Evolutionary conservation across 2,888 invertebrate genomes (phyloP).

Genomic region (Conistra vaccinii): DNA sequence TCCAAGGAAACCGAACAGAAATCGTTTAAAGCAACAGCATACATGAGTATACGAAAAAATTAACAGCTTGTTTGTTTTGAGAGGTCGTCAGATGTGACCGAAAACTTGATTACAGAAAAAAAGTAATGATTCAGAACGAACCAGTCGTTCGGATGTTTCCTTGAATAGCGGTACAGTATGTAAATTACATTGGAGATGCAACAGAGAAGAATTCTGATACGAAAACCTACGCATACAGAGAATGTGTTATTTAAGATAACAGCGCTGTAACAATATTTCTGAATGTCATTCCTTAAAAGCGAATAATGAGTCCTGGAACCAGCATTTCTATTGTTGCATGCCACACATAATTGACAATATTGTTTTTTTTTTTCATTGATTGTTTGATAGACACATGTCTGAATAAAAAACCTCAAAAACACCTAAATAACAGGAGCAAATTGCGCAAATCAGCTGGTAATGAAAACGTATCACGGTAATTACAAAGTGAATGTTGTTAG

Average conservation of each 20-base stretch:
- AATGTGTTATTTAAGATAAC: slow-evolving; percentile 77
- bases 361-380: slow-evolving; percentile 36
- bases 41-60: slow-evolving; percentile 70
- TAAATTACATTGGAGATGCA: slow-evolving; percentile 81
- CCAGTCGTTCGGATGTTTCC: slow-evolving; percentile 78
- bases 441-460: slow-evolving; percentile 77
- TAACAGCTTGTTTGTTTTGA: slow-evolving; percentile 86
- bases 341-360: slow-evolving; percentile 18
- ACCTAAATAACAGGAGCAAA: slow-evolving; percentile 68
- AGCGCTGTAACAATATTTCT: slow-evolving; percentile 72
- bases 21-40: slow-evolving; percentile 65
- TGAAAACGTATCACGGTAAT: slow-evolving; percentile 80
- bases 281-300: slow-evolving; percentile 62
- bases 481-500: slow-evolving; percentile 85
- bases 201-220: slow-evolving; percentile 75
- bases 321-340: slow-evolving; percentile 16
- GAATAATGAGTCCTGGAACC: slow-evolving; percentile 57
- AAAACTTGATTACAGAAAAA: slow-evolving; percentile 86
- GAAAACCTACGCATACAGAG: slow-evolving; percentile 75
- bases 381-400: neutral
- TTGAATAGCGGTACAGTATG: slow-evolving; percentile 88
- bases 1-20: slow-evolving; percentile 58
- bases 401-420: slow-evolving; percentile 45
- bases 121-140: slow-evolving; percentile 82
- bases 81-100: slow-evolving; percentile 78